Evolutionary conservation across 2,797 vertebrate species (phyloP).

Genomic region (Halcyon badia): DNA sequence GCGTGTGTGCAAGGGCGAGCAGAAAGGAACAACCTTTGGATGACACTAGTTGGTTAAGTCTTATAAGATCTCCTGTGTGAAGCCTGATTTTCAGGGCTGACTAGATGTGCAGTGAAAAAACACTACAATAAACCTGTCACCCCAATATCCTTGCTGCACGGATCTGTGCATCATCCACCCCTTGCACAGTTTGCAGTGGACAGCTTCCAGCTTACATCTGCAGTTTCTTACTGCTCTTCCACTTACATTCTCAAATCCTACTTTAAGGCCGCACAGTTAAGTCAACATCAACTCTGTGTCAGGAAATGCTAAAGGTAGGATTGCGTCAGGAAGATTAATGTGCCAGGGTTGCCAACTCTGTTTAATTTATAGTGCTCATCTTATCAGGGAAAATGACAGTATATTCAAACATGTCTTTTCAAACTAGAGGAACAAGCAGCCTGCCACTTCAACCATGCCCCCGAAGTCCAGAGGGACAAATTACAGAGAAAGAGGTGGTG

Average conservation of each 20-base stretch:
- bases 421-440: neutral
- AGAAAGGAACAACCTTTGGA: neutral
- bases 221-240: neutral
- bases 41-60: neutral
- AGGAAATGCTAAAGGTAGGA: constrained; percentile 14
- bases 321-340: constrained; percentile 47
- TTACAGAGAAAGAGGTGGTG: neutral
- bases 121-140: neutral
- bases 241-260: neutral
- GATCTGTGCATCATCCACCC: neutral
- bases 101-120: neutral
- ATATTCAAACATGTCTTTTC: neutral
- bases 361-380: constrained; percentile 39
- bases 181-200: neutral
- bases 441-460: neutral
- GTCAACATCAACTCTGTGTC: neutral
- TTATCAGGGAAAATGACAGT: constrained; percentile 25
- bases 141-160: neutral
- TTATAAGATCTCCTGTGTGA: neutral
- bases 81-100: neutral
- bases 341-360: neutral
- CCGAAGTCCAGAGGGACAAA: neutral
- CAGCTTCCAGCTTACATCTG: neutral
- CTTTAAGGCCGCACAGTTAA: constrained; percentile 40
- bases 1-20: fast-evolving